Conservation (phyloP, 2,113 vertebrate species). For the Pseudopipra pipra region DNA sequence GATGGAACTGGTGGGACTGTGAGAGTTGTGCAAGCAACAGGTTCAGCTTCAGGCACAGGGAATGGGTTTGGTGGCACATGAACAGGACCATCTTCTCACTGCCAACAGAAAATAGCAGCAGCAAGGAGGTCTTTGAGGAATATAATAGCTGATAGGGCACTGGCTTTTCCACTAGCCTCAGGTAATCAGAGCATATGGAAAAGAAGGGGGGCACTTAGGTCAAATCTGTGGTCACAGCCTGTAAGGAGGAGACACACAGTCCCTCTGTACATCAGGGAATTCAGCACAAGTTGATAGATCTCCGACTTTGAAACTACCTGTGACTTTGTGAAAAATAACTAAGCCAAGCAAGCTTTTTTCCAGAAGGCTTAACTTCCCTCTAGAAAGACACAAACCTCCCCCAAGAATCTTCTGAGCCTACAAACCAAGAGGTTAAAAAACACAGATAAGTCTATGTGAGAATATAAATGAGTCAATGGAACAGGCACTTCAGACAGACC, state of each 20-base stretch:
- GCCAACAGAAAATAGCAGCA: background rate
- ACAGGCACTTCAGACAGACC: background rate
- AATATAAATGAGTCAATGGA: background rate
- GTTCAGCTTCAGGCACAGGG: background rate
- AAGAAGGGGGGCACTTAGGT: background rate
- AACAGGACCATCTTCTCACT: background rate
- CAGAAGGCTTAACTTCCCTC: background rate
- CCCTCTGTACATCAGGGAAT: background rate
- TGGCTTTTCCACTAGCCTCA: background rate
- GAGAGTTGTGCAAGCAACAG: background rate
- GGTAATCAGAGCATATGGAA: background rate
- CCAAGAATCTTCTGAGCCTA: background rate
- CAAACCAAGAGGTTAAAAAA: background rate
- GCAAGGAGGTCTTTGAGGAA: background rate
- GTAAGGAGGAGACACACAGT: background rate
- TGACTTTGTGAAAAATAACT: background rate
- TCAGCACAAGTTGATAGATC: background rate
- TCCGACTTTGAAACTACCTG: background rate
- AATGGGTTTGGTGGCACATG: background rate
- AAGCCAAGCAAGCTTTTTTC: background rate
- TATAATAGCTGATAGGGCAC: background rate
- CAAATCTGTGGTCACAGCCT: background rate
- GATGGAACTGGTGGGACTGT: background rate
- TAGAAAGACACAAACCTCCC: background rate
- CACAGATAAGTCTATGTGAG: background rate